These are phyloP conservation scores for Phataginus tetradactyla DNA, from an alignment of 2,797 vertebrate genomes.

Conservation along the genomic window DNA sequence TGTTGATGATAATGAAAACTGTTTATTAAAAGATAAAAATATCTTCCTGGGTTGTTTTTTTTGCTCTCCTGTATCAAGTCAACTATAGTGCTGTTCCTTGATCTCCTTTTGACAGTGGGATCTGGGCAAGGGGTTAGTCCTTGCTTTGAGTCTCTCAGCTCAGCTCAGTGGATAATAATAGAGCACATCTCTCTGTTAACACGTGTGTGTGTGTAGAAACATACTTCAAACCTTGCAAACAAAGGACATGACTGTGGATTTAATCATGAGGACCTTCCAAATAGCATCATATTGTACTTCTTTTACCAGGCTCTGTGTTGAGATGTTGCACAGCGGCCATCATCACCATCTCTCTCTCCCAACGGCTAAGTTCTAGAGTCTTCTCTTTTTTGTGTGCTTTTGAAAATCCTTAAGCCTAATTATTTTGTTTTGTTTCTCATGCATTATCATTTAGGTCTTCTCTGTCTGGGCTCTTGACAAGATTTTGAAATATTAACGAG, in stretches of 20 bases:
- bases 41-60: background rate
- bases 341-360: background rate
- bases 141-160: slow-evolving; percentile 38
- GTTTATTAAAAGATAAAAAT: slow-evolving; percentile 62
- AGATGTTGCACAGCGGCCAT: background rate
- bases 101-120: background rate
- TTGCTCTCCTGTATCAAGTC: slow-evolving; percentile 4
- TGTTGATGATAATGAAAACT: slow-evolving; percentile 54
- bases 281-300: background rate
- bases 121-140: background rate
- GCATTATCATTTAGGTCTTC: background rate
- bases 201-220: background rate
- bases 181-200: background rate
- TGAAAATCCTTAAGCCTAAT: background rate
- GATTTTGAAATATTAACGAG: slow-evolving; percentile 52
- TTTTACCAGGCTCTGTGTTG: background rate
- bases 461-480: background rate
- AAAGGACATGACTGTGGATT: background rate
- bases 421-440: background rate
- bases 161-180: background rate
- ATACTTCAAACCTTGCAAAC: background rate
- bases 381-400: background rate
- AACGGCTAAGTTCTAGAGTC: background rate
- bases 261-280: background rate
- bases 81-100: background rate